These are phyloP conservation scores for Strix uralensis DNA, from an alignment of 2,113 vertebrate species.

Conservation along the genomic window DNA sequence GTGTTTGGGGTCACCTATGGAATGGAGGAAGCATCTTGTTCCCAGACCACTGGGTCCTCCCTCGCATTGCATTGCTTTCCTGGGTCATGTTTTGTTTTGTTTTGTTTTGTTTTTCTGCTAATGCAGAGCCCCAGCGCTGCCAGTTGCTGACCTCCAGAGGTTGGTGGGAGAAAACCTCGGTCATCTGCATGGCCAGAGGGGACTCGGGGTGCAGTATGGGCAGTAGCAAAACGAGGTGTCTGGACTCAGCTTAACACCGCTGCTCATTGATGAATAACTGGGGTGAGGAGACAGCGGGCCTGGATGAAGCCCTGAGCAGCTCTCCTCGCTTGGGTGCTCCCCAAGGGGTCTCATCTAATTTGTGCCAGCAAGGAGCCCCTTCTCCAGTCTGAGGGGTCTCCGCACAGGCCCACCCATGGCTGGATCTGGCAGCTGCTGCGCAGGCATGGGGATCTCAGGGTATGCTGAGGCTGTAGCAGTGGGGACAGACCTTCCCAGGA, in stretches of 20 bases:
- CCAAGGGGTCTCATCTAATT: neutral
- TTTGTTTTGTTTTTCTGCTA: neutral
- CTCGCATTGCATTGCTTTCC: accelerated
- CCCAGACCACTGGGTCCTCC: neutral
- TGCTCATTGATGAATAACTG: neutral
- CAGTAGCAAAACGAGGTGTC: neutral
- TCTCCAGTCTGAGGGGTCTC: neutral
- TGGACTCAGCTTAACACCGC: neutral
- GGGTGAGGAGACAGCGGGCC: neutral
- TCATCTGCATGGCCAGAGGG: neutral
- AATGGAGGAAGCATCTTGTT: neutral
- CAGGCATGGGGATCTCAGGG: neutral
- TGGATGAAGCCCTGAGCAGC: neutral
- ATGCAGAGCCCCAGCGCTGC: neutral
- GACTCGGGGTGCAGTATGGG: accelerated
- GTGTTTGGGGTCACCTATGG: neutral
- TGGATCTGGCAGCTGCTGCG: neutral
- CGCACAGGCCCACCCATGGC: neutral
- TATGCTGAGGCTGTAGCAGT: neutral
- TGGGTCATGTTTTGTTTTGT: neutral
- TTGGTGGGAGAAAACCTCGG: neutral
- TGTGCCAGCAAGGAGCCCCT: neutral
- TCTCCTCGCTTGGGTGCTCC: accelerated
- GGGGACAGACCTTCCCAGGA: neutral
- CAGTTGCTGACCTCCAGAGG: constrained; percentile 50